These are phyloP conservation scores for Coremacera marginata DNA, from an alignment of 2,888 invertebrate genomes.

Conservation along the genomic window DNA sequence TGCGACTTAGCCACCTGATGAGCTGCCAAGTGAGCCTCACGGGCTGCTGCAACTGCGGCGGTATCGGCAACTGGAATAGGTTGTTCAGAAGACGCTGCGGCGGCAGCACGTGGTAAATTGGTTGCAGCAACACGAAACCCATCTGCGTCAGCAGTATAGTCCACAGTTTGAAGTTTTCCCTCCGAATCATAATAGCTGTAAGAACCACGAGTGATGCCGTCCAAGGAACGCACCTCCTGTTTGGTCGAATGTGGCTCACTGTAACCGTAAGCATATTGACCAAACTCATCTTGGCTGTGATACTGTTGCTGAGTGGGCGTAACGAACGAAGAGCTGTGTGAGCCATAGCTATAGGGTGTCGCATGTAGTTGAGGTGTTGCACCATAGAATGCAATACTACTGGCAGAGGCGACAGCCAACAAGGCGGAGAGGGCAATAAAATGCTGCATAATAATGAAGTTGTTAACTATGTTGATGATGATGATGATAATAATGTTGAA, in stretches of 20 bases:
- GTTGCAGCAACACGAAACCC: slow-evolving; percentile 77
- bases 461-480: background rate
- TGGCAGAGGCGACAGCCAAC: slow-evolving; percentile 53
- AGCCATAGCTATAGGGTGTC: slow-evolving; percentile 57
- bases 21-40: slow-evolving; percentile 57
- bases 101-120: slow-evolving; percentile 70
- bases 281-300: slow-evolving; percentile 74
- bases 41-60: slow-evolving; percentile 58
- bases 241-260: slow-evolving; percentile 74
- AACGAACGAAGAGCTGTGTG: slow-evolving; percentile 59
- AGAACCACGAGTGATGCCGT: slow-evolving; percentile 74
- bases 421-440: slow-evolving; percentile 55
- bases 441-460: slow-evolving; percentile 45
- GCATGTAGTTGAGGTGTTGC: slow-evolving; percentile 47
- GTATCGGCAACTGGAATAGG: slow-evolving; percentile 56
- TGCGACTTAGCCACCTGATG: slow-evolving; percentile 59
- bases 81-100: slow-evolving; percentile 39
- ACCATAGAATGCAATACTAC: slow-evolving; percentile 51
- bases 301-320: slow-evolving; percentile 71
- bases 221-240: slow-evolving; percentile 72
- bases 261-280: slow-evolving; percentile 76
- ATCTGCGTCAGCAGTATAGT: slow-evolving; percentile 72
- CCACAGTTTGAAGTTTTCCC: slow-evolving; percentile 73
- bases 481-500: slow-evolving; percentile 23
- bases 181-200: slow-evolving; percentile 75